Evolutionary conservation across 30 jellyfish, hydroid and myxozoan genomes (phyloP).

Genomic region (Mastigias papua): DNA sequence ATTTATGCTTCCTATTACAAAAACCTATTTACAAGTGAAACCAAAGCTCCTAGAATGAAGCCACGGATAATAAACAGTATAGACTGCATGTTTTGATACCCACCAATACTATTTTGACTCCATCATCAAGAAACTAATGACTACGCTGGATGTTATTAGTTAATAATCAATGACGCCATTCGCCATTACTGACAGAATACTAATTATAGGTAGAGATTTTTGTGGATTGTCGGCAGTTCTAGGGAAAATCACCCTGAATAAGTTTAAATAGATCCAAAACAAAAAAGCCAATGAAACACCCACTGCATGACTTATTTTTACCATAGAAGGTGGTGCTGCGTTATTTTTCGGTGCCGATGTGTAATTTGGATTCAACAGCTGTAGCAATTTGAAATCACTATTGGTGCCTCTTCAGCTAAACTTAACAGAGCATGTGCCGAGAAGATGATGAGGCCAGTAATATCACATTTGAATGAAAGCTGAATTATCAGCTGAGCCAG

Average conservation of each 20-base stretch:
- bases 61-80: neutral
- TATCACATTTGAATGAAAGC: too few species aligned
- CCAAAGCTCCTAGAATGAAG: neutral
- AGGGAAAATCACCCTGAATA: neutral
- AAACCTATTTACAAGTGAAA: neutral
- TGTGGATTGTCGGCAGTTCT: neutral
- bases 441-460: too few species aligned
- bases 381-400: too few species aligned
- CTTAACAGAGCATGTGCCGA: too few species aligned
- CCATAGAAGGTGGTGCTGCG: too few species aligned
- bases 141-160: neutral
- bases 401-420: too few species aligned
- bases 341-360: too few species aligned
- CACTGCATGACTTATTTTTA: too few species aligned
- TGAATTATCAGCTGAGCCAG: too few species aligned
- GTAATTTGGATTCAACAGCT: too few species aligned
- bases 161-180: neutral
- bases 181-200: neutral
- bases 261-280: neutral
- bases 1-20: neutral
- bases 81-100: neutral
- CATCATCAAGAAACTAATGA: neutral
- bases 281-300: too few species aligned
- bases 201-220: neutral
- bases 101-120: neutral